Conservation (phyloP, 2,888 invertebrate species). For the Drosophila infuscata region DNA sequence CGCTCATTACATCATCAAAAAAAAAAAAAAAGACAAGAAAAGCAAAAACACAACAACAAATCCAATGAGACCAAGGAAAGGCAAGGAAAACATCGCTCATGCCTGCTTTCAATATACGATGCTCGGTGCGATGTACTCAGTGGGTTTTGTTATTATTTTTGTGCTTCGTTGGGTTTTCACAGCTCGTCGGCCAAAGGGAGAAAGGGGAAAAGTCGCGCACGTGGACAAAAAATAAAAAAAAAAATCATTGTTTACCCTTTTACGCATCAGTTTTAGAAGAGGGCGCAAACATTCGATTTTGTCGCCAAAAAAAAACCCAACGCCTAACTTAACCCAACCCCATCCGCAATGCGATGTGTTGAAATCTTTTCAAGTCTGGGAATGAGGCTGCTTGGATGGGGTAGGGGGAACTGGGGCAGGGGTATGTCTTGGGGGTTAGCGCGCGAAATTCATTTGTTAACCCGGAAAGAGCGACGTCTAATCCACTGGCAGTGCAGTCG, state of each 20-base stretch:
- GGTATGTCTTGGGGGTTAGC: slow-evolving; percentile 9
- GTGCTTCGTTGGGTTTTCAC: slow-evolving; percentile 74
- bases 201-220: slow-evolving; percentile 12
- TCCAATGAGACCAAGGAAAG: slow-evolving; percentile 10
- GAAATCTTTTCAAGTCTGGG: slow-evolving; percentile 67
- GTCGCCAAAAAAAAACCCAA: slow-evolving; percentile 29
- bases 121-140: slow-evolving; percentile 6
- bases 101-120: slow-evolving; percentile 44
- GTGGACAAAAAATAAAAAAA: slow-evolving; percentile 54
- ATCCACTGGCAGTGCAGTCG: slow-evolving; percentile 73
- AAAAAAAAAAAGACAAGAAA: background rate
- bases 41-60: background rate
- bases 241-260: slow-evolving; percentile 73
- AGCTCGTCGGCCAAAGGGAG: slow-evolving; percentile 57
- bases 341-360: slow-evolving; percentile 38
- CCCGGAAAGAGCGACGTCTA: slow-evolving; percentile 70
- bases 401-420: background rate
- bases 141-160: slow-evolving; percentile 75
- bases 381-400: background rate
- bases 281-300: slow-evolving; percentile 50
- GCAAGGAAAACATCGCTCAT: slow-evolving; percentile 65
- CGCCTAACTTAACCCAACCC: slow-evolving; percentile 23
- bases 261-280: slow-evolving; percentile 44
- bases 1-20: slow-evolving; percentile 74
- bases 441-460: slow-evolving; percentile 79